Evolutionary conservation across 1,140 invertebrate genomes (phyloP).

Genomic region (Drosophila nebulosa): DNA sequence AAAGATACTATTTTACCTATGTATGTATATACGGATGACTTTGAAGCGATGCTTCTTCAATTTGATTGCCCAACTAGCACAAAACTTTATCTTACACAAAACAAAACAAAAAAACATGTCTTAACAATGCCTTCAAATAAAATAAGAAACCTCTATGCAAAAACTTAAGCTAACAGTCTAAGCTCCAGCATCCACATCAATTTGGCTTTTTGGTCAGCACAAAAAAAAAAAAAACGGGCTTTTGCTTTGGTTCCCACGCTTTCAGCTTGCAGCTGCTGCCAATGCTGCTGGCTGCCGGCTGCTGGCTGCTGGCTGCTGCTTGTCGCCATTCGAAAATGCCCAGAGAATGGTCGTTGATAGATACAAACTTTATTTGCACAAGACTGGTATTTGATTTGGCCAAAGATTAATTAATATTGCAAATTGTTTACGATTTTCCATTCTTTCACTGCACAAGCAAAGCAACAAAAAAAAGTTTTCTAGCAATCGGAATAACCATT

Average conservation of each 20-base stretch:
- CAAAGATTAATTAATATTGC: conserved; percentile 45
- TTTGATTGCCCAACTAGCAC: neutral
- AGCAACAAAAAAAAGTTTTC: too few species aligned
- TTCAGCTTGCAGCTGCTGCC: conserved; percentile 36
- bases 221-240: conserved; percentile 1
- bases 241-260: conserved; percentile 40
- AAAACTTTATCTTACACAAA: neutral
- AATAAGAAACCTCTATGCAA: neutral
- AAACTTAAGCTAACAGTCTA: conserved; percentile 13
- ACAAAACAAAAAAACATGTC: too few species aligned
- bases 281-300: too few species aligned
- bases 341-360: conserved; percentile 22
- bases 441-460: neutral
- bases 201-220: neutral
- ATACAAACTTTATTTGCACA: conserved; percentile 43
- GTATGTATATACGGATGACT: neutral
- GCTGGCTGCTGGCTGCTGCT: too few species aligned
- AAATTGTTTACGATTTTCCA: neutral
- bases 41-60: neutral
- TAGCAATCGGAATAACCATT: too few species aligned
- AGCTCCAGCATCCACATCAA: neutral
- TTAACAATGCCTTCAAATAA: neutral
- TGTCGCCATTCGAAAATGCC: conserved; percentile 36
- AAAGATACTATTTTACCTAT: neutral
- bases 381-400: conserved; percentile 39